These are phyloP conservation scores for Dryobates pubescens DNA, from an alignment of 2,797 vertebrate species.

Conservation along the genomic window DNA sequence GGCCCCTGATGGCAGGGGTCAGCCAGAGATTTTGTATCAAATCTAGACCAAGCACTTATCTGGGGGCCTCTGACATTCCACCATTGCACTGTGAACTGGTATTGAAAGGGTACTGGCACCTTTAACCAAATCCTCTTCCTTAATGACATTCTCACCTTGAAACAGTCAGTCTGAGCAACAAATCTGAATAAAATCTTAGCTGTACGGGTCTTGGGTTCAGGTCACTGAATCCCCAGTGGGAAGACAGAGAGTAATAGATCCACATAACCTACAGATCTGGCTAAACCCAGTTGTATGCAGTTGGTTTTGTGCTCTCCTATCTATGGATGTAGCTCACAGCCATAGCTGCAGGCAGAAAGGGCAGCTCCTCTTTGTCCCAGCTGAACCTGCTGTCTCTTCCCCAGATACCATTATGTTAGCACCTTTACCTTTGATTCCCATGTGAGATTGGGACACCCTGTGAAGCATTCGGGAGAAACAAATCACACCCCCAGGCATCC, in stretches of 20 bases:
- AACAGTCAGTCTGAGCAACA: not conserved
- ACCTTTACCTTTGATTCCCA: not conserved
- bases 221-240: not conserved
- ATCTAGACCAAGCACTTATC: not conserved
- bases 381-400: not conserved
- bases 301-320: not conserved
- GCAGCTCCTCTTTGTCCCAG: not conserved
- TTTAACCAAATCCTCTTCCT: not conserved
- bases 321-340: not conserved
- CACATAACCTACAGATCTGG: fast-evolving
- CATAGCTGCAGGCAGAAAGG: not conserved
- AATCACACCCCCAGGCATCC: not conserved
- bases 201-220: not conserved
- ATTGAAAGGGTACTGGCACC: not conserved
- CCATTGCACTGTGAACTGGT: fast-evolving
- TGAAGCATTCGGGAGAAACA: not conserved
- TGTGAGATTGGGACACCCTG: not conserved
- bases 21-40: not conserved
- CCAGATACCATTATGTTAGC: not conserved
- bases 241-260: not conserved
- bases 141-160: not conserved
- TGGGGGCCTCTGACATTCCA: not conserved
- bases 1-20: not conserved
- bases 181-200: not conserved
- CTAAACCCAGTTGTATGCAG: not conserved